Percentiles rank a stretch among this genome's conserved stretches.
phyloP scores from a whole-genome alignment of 2,797 vertebrate genomes.

The Microtus californicus region DNA sequence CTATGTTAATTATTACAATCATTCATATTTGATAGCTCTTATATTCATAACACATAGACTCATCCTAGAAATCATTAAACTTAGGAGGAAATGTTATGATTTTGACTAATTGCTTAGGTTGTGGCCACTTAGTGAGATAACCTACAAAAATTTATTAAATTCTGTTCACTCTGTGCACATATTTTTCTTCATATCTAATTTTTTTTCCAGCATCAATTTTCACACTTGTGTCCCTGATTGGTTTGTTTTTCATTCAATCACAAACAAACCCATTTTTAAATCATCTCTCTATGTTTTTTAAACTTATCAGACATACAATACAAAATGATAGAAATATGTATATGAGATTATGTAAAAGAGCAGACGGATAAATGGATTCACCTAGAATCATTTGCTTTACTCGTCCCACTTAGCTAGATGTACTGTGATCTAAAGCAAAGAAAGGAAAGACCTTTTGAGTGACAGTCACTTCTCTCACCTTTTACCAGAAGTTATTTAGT shows the following conservation, averaged over 20 bases:
- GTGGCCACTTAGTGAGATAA: not conserved
- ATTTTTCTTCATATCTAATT: not conserved
- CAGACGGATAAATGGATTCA: not conserved
- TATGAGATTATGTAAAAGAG: not conserved
- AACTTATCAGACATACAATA: not conserved
- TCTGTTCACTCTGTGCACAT: not conserved
- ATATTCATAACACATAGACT: not conserved
- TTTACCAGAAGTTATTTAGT: slow-evolving; percentile 70
- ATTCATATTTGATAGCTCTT: not conserved
- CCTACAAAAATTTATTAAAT: not conserved
- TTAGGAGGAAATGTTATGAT: not conserved
- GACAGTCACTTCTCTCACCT: slow-evolving; percentile 50
- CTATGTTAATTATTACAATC: not conserved
- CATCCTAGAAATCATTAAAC: not conserved
- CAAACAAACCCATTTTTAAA: not conserved
- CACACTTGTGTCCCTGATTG: not conserved
- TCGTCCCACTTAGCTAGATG: not conserved
- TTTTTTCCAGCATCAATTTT: not conserved
- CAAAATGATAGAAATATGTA: not conserved
- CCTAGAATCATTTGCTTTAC: not conserved
- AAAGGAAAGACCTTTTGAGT: slow-evolving; percentile 44
- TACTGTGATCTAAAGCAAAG: not conserved
- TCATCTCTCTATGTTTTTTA: not conserved
- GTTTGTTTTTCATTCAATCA: not conserved
- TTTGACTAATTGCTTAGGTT: not conserved